A percentile compares a stretch with the other conserved stretches of the same genome.
phyloP scores from a whole-genome alignment of 2,113 vertebrate genomes.

The Hypocryptadius cinnamomeus region DNA sequence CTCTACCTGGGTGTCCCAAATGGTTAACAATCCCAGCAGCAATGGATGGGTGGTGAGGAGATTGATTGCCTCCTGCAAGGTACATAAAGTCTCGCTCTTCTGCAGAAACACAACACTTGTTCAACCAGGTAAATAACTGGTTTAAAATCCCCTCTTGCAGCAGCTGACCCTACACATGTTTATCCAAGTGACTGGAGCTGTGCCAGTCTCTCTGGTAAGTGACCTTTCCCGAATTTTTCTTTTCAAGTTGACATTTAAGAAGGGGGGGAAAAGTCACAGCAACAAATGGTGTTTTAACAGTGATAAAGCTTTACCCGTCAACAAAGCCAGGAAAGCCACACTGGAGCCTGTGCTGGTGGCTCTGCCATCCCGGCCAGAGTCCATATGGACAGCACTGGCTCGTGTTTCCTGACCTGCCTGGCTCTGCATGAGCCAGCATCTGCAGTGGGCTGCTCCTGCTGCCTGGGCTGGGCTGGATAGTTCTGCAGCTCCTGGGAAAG shows the following conservation, averaged over 20 bases:
- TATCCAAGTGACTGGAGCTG: conserved; percentile 30
- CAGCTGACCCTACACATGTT: conserved; percentile 34
- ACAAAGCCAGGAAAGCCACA: not conserved
- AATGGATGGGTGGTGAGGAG: not conserved
- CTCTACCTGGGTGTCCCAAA: not conserved
- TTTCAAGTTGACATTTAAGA: conserved; percentile 59
- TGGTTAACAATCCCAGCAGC: not conserved
- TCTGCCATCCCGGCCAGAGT: not conserved
- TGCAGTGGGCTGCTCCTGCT: not conserved
- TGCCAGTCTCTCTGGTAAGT: conserved; percentile 35
- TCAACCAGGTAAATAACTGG: conserved; percentile 5
- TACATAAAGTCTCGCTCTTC: not conserved
- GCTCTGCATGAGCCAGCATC: not conserved
- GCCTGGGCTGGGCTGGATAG: not conserved
- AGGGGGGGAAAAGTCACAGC: not conserved
- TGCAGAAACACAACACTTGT: not conserved
- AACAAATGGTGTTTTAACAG: conserved; percentile 27
- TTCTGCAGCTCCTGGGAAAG: not conserved
- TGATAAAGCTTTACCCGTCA: not conserved
- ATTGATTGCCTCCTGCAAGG: not conserved
- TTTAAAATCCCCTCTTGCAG: conserved; percentile 5
- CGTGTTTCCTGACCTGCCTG: not conserved
- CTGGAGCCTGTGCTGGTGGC: not conserved
- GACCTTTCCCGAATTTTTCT: conserved; percentile 60
- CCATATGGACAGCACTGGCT: not conserved